These are phyloP conservation scores for Trachemys scripta DNA, from an alignment of 2,113 vertebrate genomes.

Conservation along the genomic window DNA sequence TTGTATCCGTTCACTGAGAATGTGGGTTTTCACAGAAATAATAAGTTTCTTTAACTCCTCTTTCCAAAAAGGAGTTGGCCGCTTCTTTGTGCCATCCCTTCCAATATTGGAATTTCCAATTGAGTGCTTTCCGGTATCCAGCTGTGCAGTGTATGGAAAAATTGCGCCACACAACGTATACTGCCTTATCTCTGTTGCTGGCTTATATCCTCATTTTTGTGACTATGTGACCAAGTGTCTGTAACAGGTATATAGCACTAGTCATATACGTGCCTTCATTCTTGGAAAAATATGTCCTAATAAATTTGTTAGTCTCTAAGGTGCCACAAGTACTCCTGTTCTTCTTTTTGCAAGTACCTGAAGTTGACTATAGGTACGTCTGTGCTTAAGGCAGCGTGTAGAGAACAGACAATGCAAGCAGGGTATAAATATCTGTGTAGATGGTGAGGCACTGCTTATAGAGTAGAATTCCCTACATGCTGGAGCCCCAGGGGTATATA, in stretches of 20 bases:
- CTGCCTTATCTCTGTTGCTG: neutral
- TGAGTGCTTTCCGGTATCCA: neutral
- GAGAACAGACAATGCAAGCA: neutral
- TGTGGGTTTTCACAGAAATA: neutral
- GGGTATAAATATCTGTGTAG: neutral
- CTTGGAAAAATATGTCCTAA: too few relatives aligned
- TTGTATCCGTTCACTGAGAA: neutral
- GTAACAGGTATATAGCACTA: neutral
- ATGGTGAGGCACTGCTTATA: neutral
- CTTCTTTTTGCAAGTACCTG: too few relatives aligned
- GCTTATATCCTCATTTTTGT: neutral
- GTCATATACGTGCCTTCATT: neutral
- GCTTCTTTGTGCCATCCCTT: neutral
- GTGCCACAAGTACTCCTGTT: too few relatives aligned
- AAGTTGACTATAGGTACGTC: neutral
- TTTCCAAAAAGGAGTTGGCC: neutral
- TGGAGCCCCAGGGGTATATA: neutral
- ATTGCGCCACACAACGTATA: neutral
- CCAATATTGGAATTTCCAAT: neutral
- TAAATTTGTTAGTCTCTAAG: too few relatives aligned
- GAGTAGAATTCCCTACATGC: neutral
- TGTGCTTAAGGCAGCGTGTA: neutral
- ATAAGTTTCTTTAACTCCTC: neutral
- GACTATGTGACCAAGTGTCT: neutral
- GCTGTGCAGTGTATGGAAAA: neutral